Evolutionary conservation across 2,888 invertebrate genomes (phyloP).

Genomic region (Odontocolon sp.): DNA sequence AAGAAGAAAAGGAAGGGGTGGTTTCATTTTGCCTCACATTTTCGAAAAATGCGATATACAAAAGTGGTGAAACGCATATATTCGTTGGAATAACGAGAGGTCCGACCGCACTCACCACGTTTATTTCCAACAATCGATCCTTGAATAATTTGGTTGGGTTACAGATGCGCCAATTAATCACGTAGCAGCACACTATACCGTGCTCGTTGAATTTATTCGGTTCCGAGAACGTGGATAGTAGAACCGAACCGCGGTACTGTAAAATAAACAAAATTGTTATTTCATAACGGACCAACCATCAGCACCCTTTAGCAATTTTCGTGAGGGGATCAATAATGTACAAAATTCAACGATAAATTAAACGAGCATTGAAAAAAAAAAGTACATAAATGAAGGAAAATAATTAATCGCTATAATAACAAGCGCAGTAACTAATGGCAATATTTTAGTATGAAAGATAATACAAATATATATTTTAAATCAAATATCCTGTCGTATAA

Average conservation of each 20-base stretch:
- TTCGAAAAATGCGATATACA: conserved; percentile 41
- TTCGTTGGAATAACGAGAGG: conserved; percentile 49
- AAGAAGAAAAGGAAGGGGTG: conserved; percentile 9
- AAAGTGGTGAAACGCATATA: conserved; percentile 38
- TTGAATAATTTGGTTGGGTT: conserved; percentile 58
- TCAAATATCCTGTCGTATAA: too few relatives aligned
- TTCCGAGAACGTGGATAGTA: conserved; percentile 43
- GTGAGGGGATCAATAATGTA: conserved; percentile 51
- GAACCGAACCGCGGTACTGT: conserved; percentile 18
- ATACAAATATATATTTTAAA: too few relatives aligned
- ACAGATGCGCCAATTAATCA: conserved; percentile 61
- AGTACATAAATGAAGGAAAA: conserved; percentile 37
- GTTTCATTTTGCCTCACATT: conserved; percentile 20
- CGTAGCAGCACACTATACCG: conserved; percentile 36
- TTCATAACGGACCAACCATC: conserved; percentile 55
- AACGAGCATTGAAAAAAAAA: conserved; percentile 27
- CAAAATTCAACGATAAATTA: conserved; percentile 45
- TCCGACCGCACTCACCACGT: conserved; percentile 42
- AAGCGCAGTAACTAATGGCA: too few relatives aligned
- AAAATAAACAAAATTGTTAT: conserved; percentile 61
- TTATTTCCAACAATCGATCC: conserved; percentile 56
- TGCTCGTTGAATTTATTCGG: conserved; percentile 54
- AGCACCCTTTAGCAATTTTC: conserved; percentile 37
- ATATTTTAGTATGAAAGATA: too few relatives aligned
- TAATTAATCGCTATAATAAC: conserved; percentile 50